phyloP scores from a whole-genome alignment of 2,797 vertebrate genomes.

The Crenichthys baileyi region DNA sequence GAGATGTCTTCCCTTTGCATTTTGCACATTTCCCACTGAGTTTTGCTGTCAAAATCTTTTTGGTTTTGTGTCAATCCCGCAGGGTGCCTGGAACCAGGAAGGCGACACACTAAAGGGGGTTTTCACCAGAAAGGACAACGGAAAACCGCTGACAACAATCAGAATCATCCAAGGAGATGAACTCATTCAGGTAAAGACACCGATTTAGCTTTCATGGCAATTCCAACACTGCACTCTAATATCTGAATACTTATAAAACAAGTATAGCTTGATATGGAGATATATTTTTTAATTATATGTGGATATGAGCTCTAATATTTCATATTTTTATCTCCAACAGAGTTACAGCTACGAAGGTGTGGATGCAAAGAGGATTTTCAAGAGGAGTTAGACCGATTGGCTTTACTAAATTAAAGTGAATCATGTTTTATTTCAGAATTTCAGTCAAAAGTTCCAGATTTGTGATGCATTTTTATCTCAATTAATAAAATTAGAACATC shows the following conservation, averaged over 20 bases:
- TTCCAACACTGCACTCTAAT: not conserved
- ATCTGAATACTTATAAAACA: not conserved
- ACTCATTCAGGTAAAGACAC: slow-evolving; percentile 87
- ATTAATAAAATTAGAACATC: slow-evolving; percentile 59
- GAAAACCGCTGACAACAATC: slow-evolving; percentile 82
- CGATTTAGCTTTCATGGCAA: not conserved
- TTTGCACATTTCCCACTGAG: not conserved
- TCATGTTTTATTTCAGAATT: slow-evolving; percentile 27
- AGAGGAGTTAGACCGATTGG: slow-evolving; percentile 76
- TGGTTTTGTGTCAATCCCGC: not conserved
- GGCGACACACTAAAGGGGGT: slow-evolving; percentile 82
- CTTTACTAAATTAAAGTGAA: not conserved
- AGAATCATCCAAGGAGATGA: slow-evolving; percentile 83
- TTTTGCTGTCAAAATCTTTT: not conserved
- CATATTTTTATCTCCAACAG: slow-evolving; percentile 74
- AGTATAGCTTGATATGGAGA: not conserved
- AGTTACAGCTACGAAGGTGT: slow-evolving; percentile 89
- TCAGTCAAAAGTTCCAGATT: slow-evolving; percentile 29
- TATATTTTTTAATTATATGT: not conserved
- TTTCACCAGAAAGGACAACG: slow-evolving; percentile 90
- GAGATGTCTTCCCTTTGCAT: not conserved
- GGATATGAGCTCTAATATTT: not conserved
- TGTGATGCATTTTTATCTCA: slow-evolving; percentile 63
- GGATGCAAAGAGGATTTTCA: slow-evolving; percentile 92
- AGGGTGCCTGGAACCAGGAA: slow-evolving; percentile 89